A percentile compares a stretch with the other conserved stretches of the same genome.
Evolutionary conservation across 92 coral and sea anemone species (phyloP).

Genomic region (Epizoanthus rinbou): DNA sequence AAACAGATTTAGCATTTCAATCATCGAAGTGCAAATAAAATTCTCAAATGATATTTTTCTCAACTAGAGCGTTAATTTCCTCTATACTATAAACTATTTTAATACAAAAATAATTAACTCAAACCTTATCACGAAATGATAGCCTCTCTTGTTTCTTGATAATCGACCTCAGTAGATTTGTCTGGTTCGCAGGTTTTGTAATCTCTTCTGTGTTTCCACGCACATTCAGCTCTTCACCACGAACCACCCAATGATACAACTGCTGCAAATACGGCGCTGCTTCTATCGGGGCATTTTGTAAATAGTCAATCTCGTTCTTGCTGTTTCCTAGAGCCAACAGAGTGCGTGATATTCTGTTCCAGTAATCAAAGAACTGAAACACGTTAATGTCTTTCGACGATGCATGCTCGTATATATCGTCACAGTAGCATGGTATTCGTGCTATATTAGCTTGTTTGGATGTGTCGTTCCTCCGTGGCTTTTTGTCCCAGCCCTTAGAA

Average conservation of each 20-base stretch:
- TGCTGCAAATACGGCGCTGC: constrained; percentile 1
- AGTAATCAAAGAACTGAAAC: constrained; percentile 42
- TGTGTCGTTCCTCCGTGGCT: constrained; percentile 32
- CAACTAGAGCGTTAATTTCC: too few relatives aligned
- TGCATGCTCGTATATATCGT: constrained; percentile 39
- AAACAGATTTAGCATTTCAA: too few relatives aligned
- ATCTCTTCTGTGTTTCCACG: neutral
- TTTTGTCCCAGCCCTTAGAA: constrained; percentile 35
- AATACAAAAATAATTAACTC: neutral
- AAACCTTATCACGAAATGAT: constrained; percentile 21
- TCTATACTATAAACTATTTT: too few relatives aligned
- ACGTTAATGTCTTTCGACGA: constrained; percentile 38
- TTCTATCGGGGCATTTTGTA: constrained; percentile 29
- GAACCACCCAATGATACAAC: constrained; percentile 28
- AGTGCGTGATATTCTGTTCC: constrained; percentile 36
- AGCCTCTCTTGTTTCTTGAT: constrained; percentile 34
- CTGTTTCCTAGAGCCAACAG: constrained; percentile 25
- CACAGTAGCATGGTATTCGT: constrained; percentile 22
- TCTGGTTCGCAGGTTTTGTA: neutral
- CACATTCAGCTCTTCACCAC: constrained; percentile 15
- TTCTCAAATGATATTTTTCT: too few relatives aligned
- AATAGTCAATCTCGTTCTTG: constrained; percentile 20
- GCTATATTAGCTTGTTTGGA: constrained; percentile 43
- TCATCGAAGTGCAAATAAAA: too few relatives aligned
- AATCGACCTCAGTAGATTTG: constrained; percentile 28